Conservation (phyloP, 2,888 invertebrate genomes). For the Parnassius mnemosyne region DNA sequence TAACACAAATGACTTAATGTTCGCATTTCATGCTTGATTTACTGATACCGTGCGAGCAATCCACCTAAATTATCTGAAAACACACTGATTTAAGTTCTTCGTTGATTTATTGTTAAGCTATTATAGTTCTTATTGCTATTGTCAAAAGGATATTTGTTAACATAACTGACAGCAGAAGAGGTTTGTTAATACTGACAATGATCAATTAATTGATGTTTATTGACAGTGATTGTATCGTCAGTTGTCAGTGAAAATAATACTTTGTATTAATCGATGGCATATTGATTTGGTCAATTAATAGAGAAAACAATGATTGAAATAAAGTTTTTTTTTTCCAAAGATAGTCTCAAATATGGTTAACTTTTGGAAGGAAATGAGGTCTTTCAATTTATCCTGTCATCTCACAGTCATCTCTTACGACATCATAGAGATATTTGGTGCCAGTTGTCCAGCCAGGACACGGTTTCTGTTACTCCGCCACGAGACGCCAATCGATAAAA, state of each 20-base stretch:
- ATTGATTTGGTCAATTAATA: conserved; percentile 16
- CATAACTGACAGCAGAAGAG: background rate
- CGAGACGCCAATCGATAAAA: too few species aligned
- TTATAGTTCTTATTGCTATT: conserved; percentile 11
- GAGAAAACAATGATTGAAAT: background rate
- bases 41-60: conserved; percentile 30
- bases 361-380: too few species aligned
- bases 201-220: conserved; percentile 61
- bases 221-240: conserved; percentile 52
- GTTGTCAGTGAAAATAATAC: conserved; percentile 43
- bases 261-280: background rate
- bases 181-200: conserved; percentile 38
- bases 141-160: background rate
- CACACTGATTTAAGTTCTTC: background rate
- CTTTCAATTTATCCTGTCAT: too few species aligned
- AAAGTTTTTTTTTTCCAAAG: too few species aligned
- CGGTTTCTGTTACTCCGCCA: too few species aligned
- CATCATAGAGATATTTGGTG: too few species aligned
- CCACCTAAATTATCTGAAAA: conserved; percentile 28
- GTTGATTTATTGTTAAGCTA: background rate
- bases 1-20: conserved; percentile 24
- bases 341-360: too few species aligned
- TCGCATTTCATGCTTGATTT: conserved; percentile 31
- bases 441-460: too few species aligned
- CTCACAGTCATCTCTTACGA: too few species aligned